These are phyloP conservation scores for Agrenia bidenticulata DNA, from an alignment of 2,888 invertebrate species.

Conservation along the genomic window DNA sequence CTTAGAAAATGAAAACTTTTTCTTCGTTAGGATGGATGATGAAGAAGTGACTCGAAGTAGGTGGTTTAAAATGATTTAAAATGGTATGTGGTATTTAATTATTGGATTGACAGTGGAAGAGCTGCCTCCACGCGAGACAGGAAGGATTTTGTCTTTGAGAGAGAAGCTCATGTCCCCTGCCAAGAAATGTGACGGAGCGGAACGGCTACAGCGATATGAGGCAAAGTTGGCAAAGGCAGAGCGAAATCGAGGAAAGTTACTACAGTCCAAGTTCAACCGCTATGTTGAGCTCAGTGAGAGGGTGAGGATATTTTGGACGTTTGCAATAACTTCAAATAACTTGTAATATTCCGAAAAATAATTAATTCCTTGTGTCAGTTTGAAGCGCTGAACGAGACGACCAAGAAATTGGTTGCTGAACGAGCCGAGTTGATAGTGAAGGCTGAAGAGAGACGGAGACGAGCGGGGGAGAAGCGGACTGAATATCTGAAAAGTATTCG, in stretches of 20 bases:
- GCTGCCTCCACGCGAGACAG: conserved; percentile 39
- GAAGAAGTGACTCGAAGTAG: conserved; percentile 34
- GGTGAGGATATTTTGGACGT: conserved; percentile 29
- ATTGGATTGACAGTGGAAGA: no score
- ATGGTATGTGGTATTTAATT: conserved; percentile 3
- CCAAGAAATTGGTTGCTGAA: conserved; percentile 46
- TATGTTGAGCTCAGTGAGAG: conserved; percentile 51
- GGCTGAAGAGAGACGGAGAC: conserved; percentile 60
- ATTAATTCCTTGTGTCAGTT: conserved; percentile 38
- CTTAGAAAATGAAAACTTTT: conserved; percentile 60
- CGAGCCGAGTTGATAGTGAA: conserved; percentile 45
- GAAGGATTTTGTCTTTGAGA: conserved; percentile 43
- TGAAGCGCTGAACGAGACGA: conserved; percentile 50
- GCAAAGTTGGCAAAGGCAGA: conserved; percentile 90
- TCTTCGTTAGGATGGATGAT: conserved; percentile 46
- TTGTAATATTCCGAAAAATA: no score
- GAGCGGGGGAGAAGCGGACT: conserved; percentile 88
- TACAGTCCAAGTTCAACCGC: conserved; percentile 61
- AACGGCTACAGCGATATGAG: conserved; percentile 74
- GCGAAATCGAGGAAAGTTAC: conserved; percentile 76
- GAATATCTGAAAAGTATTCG: conserved; percentile 79
- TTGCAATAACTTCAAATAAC: background rate
- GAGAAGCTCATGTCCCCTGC: conserved; percentile 51
- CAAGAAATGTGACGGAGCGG: conserved; percentile 55
- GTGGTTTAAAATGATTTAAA: background rate